Evolutionary conservation across 2,797 vertebrate genomes (phyloP), one percentile per base, ranked within the genome.

Genomic region (Chelonia mydas): DNA sequence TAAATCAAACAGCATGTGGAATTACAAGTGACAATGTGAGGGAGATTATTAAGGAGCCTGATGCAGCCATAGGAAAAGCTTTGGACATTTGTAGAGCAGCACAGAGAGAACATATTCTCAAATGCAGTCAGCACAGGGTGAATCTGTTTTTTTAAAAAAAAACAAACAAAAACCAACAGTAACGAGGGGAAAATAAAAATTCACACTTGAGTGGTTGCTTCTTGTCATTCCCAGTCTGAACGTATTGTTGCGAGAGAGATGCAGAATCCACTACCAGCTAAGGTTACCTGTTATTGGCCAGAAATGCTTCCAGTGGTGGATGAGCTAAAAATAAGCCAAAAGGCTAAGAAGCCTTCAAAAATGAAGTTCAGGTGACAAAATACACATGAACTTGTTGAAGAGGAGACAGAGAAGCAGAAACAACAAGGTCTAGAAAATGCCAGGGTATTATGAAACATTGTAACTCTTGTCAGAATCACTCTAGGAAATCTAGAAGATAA

Each of bases 381-480:
- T 37, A 68, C 11, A 1, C 1, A 33, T 50, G 23, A 78, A 81
- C 33, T 86, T 89, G 47, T 88, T 94, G 77, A 87, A 81, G 31
- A n/a, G 50, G 41, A 81, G 86, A 90, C 57, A 78, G 86, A 89
- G 31, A 94, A 59, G 17, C 12, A 41, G 90, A 84, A 33, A 45
- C 68, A 92, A 45, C 11, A 84, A 51, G 59, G 33, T 41, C 3
- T 37, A 87, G 51, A 88, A 81, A 95, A 90, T 96, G 90, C 85
- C 45, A 77, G 53, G 49, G 16, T 91, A 92, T 96, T 95, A 91
- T 86, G 84, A 94, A 93, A 93, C 74, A 21, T 12, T 33, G 51
- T 49, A 93, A 87, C 87, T 95, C 94, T 92, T 97, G 96, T 97
- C 96, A 97, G 90, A 96, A 92, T 55, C 84, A 74, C 93, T 97